Evolutionary conservation across 2,113 vertebrate genomes (phyloP).

Genomic region (Anolis sagrei): DNA sequence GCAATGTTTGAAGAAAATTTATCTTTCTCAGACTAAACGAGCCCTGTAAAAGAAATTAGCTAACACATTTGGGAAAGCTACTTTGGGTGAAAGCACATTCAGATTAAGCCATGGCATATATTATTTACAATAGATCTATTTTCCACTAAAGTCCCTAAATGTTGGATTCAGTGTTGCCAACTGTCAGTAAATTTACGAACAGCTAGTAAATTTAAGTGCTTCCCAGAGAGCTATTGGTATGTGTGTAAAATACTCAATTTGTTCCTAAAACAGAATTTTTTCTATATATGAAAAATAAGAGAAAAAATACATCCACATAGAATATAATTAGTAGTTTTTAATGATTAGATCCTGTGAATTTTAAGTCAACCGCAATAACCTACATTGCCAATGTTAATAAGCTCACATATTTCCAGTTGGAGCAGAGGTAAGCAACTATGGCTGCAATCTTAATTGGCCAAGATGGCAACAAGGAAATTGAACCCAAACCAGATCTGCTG

Average conservation of each 20-base stretch:
- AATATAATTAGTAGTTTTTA: conserved; percentile 30
- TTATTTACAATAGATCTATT: conserved; percentile 68
- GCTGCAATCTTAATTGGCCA: too few relatives aligned
- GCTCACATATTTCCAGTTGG: not conserved
- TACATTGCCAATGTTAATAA: not conserved
- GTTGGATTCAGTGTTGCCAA: conserved; percentile 66
- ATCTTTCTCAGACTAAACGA: conserved; percentile 43
- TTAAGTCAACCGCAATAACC: conserved; percentile 17
- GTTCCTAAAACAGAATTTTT: conserved; percentile 69
- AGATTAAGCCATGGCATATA: conserved; percentile 56
- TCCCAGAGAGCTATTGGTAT: conserved; percentile 71
- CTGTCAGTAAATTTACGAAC: conserved; percentile 67
- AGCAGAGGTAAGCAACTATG: not conserved
- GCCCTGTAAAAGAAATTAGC: conserved; percentile 44
- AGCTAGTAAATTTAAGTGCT: conserved; percentile 75
- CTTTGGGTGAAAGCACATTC: conserved; percentile 43
- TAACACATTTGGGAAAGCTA: conserved; percentile 41
- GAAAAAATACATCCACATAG: conserved; percentile 32
- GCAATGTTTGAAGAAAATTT: not conserved
- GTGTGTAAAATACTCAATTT: conserved; percentile 71
- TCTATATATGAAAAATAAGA: conserved; percentile 54
- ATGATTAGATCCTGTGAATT: conserved; percentile 4
- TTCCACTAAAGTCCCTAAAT: conserved; percentile 60
- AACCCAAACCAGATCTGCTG: too few relatives aligned
- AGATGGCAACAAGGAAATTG: too few relatives aligned